Evolutionary conservation across 1,140 invertebrate species (phyloP).

Genomic region (Mactra quadrangularis): DNA sequence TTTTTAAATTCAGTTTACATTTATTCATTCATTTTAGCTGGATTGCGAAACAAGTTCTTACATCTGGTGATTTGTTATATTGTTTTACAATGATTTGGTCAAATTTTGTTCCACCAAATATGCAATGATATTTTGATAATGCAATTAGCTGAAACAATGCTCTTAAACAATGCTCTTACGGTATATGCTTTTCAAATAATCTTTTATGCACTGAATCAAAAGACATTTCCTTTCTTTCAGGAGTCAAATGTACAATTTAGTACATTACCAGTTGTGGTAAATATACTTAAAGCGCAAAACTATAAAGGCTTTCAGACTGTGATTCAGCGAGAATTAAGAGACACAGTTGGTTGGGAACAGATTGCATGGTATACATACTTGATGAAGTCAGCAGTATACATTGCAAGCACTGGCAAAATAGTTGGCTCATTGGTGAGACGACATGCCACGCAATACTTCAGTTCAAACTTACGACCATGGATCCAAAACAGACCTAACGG

Average conservation of each 20-base stretch:
- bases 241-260: neutral
- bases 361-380: constrained; percentile 63
- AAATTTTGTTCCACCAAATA: too few relatives aligned
- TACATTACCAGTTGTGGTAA: constrained; percentile 17
- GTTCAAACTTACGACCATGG: constrained; percentile 26
- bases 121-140: too few relatives aligned
- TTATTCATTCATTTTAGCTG: too few relatives aligned
- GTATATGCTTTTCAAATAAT: too few relatives aligned
- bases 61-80: too few relatives aligned
- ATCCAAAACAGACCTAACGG: constrained; percentile 41
- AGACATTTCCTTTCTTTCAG: too few relatives aligned
- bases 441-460: constrained; percentile 38
- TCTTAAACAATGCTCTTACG: too few relatives aligned
- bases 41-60: too few relatives aligned
- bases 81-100: too few relatives aligned
- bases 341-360: constrained; percentile 58
- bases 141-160: too few relatives aligned
- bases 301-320: constrained; percentile 18
- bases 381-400: constrained; percentile 24
- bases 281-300: constrained; percentile 13
- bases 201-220: too few relatives aligned
- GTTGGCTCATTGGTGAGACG: constrained; percentile 2
- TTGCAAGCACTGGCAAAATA: constrained; percentile 1
- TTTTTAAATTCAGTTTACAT: too few relatives aligned
- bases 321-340: constrained; percentile 23